Conservation (phyloP, 2,113 vertebrate species). For the Illadopsis cleaveri region DNA sequence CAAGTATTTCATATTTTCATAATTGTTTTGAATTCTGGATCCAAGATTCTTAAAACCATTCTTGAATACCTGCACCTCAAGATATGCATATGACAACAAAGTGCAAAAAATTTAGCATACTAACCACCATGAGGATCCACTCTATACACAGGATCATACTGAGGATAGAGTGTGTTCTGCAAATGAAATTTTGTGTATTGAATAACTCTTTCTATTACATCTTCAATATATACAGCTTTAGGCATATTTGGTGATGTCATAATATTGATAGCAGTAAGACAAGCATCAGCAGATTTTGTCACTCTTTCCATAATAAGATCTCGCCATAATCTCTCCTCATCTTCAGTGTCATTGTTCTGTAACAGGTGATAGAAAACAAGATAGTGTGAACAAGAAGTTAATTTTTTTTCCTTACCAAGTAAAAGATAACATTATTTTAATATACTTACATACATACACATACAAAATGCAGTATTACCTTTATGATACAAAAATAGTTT, state of each 20-base stretch:
- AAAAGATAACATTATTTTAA: neutral
- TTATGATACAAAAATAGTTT: neutral
- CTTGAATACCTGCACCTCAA: neutral
- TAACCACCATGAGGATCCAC: constrained; percentile 92
- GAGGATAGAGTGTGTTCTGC: constrained; percentile 97
- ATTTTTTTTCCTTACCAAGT: neutral
- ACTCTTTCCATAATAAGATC: constrained; percentile 98
- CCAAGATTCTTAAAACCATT: neutral
- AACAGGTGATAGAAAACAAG: neutral
- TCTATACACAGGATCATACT: constrained; percentile 99
- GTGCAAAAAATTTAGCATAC: constrained; percentile 28
- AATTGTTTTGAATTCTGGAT: neutral
- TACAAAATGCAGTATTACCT: neutral
- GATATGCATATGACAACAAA: neutral
- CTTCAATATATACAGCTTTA: constrained; percentile 98
- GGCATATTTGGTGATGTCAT: constrained; percentile 97
- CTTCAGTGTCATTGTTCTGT: constrained; percentile 92
- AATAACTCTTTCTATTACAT: constrained; percentile 93
- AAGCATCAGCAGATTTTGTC: constrained; percentile 96
- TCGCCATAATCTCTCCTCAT: constrained; percentile 93
- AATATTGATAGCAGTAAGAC: constrained; percentile 93
- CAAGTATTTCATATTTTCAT: neutral
- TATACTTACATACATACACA: fast-evolving
- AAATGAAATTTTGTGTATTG: constrained; percentile 99
- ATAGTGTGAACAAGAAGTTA: neutral